phyloP scores from a whole-genome alignment of 2,888 invertebrate species.

The Cantharis flavilabris region DNA sequence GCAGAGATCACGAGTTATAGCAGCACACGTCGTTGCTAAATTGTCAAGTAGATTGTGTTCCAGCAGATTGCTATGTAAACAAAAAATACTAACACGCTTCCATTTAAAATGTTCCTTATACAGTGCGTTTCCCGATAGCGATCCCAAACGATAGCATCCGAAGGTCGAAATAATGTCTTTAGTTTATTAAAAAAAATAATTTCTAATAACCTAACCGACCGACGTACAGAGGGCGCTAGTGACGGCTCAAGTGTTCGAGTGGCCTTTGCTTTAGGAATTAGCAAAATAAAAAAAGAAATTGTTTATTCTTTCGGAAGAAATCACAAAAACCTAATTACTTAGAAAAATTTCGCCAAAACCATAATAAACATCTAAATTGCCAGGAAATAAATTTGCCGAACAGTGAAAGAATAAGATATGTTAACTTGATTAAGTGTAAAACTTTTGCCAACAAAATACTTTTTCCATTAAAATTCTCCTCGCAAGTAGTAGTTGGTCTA shows the following conservation, averaged over 20 bases:
- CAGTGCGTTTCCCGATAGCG: not conserved
- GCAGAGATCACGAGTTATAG: constrained; percentile 22
- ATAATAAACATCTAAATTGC: constrained; percentile 7
- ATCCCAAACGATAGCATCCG: too few species aligned
- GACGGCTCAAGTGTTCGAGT: not conserved
- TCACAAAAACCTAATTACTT: not conserved
- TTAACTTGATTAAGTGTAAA: constrained; percentile 3
- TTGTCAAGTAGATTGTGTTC: constrained; percentile 29
- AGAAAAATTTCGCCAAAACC: not conserved
- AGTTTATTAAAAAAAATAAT: too few species aligned
- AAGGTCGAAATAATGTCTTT: too few species aligned
- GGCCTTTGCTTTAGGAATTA: not conserved
- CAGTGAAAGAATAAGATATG: constrained; percentile 1
- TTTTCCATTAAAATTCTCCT: not conserved
- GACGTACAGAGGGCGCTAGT: too few species aligned
- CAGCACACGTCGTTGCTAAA: constrained; percentile 22
- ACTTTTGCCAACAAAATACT: not conserved
- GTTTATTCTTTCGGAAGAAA: not conserved
- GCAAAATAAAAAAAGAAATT: not conserved
- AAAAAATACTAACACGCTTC: constrained; percentile 26
- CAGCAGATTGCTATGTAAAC: constrained; percentile 24
- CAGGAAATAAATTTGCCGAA: constrained; percentile 15
- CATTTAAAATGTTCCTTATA: constrained; percentile 4
- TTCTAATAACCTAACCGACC: too few species aligned
- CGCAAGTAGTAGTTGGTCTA: not conserved